Evolutionary conservation across 1,140 invertebrate genomes (phyloP).

Genomic region (Zaprionus gabonicus): DNA sequence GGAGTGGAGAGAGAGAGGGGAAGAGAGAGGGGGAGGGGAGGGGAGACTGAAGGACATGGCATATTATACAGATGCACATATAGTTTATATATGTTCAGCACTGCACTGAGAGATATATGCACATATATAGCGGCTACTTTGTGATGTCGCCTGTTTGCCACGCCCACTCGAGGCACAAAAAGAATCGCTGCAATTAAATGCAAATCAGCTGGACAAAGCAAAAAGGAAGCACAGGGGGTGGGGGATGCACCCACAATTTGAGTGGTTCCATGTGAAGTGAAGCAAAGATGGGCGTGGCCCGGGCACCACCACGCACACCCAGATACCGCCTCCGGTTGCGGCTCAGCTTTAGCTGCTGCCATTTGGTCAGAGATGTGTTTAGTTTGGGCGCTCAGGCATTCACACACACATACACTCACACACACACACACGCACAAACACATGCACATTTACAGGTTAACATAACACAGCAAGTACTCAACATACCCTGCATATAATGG

Average conservation of each 20-base stretch:
- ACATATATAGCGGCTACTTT: constrained; percentile 26
- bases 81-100: not conserved
- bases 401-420: constrained; percentile 9
- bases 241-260: constrained; percentile 28
- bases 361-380: constrained; percentile 21
- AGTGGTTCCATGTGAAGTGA: constrained; percentile 32
- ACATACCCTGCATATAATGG: constrained; percentile 30
- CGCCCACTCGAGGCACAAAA: constrained; percentile 20
- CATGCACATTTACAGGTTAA: constrained; percentile 50
- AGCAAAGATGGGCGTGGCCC: constrained; percentile 46
- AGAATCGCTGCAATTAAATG: constrained; percentile 79
- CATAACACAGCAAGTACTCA: constrained; percentile 41
- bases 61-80: constrained; percentile 1
- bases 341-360: not conserved
- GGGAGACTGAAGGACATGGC: constrained; percentile 12
- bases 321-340: not conserved
- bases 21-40: not conserved
- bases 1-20: constrained; percentile 7
- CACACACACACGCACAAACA: not conserved
- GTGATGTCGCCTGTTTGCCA: constrained; percentile 19
- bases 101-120: constrained; percentile 5
- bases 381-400: constrained; percentile 32
- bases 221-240: not conserved
- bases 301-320: not conserved
- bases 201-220: constrained; percentile 65